These are phyloP conservation scores for Heliconius nattereri DNA, from an alignment of 1,140 invertebrate genomes.

Conservation along the genomic window DNA sequence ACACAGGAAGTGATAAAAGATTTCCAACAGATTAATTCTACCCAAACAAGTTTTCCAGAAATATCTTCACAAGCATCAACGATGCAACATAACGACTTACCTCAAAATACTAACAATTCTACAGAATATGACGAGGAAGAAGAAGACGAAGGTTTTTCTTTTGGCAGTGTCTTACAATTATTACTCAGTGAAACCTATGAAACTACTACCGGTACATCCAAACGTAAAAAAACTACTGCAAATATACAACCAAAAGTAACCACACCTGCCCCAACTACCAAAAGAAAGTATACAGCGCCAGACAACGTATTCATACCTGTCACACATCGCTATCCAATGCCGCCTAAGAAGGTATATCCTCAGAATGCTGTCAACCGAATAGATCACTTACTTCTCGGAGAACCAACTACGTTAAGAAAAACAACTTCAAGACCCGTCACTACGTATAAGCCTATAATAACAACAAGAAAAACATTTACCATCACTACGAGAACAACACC, in stretches of 20 bases:
- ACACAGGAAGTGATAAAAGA: conserved; percentile 10
- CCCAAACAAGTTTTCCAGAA: conserved; percentile 1
- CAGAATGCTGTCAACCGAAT: conserved; percentile 63
- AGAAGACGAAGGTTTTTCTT: conserved; percentile 80
- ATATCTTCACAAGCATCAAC: conserved; percentile 12
- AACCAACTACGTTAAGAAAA: conserved; percentile 64
- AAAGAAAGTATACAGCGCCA: conserved; percentile 21
- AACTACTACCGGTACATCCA: conserved; percentile 53
- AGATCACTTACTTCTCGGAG: conserved; percentile 72
- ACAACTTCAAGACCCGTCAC: conserved; percentile 44
- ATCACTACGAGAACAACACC: conserved; percentile 43
- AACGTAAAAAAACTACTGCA: conserved; percentile 41
- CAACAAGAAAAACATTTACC: conserved; percentile 39
- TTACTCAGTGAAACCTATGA: conserved; percentile 79
- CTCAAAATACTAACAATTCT: conserved; percentile 41
- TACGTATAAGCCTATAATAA: conserved; percentile 40
- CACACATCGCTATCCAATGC: conserved; percentile 52
- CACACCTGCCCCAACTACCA: conserved; percentile 28
- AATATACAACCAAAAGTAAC: conserved; percentile 37
- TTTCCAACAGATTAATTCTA: neutral
- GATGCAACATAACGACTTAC: neutral
- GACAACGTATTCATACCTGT: conserved; percentile 50
- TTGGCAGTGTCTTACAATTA: conserved; percentile 82
- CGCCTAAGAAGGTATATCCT: conserved; percentile 49
- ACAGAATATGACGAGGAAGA: conserved; percentile 69